Conservation (phyloP, 2,113 vertebrate species). For the Caracal caracal region DNA sequence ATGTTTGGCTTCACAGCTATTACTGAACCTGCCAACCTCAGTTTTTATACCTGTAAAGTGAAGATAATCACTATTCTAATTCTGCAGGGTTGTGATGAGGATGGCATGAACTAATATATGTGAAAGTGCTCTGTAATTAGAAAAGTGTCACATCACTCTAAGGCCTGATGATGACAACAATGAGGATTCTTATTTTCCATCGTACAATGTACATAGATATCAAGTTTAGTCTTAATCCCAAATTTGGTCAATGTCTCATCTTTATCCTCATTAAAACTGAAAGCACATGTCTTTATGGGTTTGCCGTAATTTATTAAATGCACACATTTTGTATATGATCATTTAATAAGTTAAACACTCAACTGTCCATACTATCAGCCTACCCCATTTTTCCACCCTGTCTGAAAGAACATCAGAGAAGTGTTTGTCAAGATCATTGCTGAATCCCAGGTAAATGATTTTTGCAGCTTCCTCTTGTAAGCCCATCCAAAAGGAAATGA, state of each 20-base stretch:
- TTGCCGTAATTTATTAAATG: constrained; percentile 2
- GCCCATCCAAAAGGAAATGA: constrained; percentile 70
- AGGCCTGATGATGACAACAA: background rate
- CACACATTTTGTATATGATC: background rate
- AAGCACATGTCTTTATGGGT: background rate
- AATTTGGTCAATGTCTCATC: background rate
- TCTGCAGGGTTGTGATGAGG: background rate
- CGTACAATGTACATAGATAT: background rate
- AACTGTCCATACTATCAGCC: constrained; percentile 9
- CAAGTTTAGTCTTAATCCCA: background rate
- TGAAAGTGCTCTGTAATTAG: constrained; percentile 35
- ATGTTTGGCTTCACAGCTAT: constrained; percentile 3
- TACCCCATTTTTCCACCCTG: constrained; percentile 2
- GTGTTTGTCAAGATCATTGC: constrained; percentile 41
- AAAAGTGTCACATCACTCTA: background rate
- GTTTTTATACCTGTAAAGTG: constrained; percentile 12
- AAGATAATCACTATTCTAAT: constrained; percentile 7
- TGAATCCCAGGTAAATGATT: constrained; percentile 54
- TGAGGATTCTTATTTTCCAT: background rate
- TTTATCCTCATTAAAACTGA: constrained; percentile 25
- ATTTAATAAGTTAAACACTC: constrained; percentile 12
- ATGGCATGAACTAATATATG: background rate
- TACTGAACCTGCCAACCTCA: background rate
- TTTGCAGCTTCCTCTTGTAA: constrained; percentile 67
- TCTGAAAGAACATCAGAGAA: constrained; percentile 44